Conservation (phyloP, 2,888 invertebrate species). For the Cepaea hortensis region DNA sequence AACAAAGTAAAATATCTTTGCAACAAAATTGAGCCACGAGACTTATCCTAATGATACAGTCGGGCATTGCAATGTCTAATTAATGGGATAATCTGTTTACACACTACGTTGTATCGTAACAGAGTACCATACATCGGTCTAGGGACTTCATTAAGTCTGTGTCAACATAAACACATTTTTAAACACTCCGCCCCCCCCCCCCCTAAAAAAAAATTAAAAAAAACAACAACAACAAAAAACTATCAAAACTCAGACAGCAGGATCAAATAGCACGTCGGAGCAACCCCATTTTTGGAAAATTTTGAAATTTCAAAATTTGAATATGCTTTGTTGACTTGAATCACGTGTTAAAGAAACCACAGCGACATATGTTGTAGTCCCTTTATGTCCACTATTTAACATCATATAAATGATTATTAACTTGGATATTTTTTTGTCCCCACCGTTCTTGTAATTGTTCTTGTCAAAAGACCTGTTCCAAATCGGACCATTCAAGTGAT, state of each 20-base stretch:
- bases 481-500: slow-evolving; percentile 1
- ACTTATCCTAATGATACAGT: no score
- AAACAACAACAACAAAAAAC: background rate
- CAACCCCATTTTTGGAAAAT: background rate
- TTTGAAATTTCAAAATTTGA: background rate
- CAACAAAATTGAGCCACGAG: no score
- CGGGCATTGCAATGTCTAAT: no score
- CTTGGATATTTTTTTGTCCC: background rate
- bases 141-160: no score
- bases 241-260: background rate
- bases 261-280: background rate
- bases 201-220: background rate
- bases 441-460: background rate
- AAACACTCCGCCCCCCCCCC: no score
- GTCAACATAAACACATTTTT: no score
- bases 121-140: no score
- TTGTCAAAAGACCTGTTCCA: background rate
- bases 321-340: background rate
- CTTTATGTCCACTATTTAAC: background rate
- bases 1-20: no score
- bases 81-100: no score
- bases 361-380: slow-evolving; percentile 13
- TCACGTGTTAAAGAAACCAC: background rate
- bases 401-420: slow-evolving; percentile 12
- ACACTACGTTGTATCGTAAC: no score